Evolutionary conservation across 2,888 invertebrate species (phyloP).

Genomic region (Scaptomyza polygonia): DNA sequence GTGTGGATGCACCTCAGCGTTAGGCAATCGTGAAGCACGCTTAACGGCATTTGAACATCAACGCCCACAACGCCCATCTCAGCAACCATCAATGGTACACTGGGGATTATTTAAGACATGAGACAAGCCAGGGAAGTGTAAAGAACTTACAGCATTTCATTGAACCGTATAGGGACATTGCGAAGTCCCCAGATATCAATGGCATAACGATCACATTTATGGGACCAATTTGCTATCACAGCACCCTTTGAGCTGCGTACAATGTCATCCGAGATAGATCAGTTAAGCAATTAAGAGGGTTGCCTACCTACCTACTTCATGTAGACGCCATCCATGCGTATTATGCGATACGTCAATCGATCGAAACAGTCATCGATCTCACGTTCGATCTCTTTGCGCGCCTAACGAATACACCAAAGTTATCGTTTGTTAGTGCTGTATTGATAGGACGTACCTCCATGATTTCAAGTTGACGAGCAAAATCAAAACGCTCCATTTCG

Average conservation of each 20-base stretch:
- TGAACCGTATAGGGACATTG: constrained; percentile 75
- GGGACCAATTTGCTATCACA: constrained; percentile 64
- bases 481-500: constrained; percentile 44
- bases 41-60: constrained; percentile 68
- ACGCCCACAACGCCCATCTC: constrained; percentile 45
- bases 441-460: constrained; percentile 39
- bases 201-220: constrained; percentile 56
- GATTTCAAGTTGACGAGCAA: constrained; percentile 32
- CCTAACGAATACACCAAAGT: constrained; percentile 33
- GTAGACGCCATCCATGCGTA: constrained; percentile 71
- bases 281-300: too few species aligned
- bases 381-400: constrained; percentile 42
- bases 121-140: not conserved
- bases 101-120: constrained; percentile 21
- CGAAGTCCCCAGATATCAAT: constrained; percentile 80
- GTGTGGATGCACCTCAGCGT: constrained; percentile 75
- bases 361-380: constrained; percentile 68
- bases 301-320: constrained; percentile 69
- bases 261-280: not conserved
- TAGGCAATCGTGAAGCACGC: constrained; percentile 70
- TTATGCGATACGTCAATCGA: constrained; percentile 73
- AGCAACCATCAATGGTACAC: constrained; percentile 64
- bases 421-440: not conserved
- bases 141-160: constrained; percentile 62
- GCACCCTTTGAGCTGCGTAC: constrained; percentile 60